These are phyloP conservation scores for Melinaea marsaeus DNA, from an alignment of 2,888 invertebrate species.

Conservation along the genomic window DNA sequence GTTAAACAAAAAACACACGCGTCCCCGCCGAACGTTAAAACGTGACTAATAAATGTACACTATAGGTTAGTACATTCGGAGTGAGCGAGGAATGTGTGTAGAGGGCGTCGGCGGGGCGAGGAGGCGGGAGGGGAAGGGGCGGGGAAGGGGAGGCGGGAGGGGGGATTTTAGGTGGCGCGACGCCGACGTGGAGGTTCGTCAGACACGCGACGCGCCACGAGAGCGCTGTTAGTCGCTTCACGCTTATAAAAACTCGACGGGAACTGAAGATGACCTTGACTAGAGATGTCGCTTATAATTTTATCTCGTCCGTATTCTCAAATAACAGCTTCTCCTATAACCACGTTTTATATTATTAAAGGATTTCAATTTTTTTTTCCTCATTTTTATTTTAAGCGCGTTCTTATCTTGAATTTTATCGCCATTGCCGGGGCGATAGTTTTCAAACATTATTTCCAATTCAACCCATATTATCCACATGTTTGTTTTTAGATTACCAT, in stretches of 20 bases:
- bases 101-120: conserved; percentile 51
- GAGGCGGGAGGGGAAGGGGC: conserved; percentile 41
- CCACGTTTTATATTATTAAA: no score
- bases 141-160: conserved; percentile 43
- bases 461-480: no score
- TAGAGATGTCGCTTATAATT: conserved; percentile 14
- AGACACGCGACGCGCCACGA: conserved; percentile 71
- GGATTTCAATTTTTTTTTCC: no score
- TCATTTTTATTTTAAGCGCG: no score
- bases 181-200: conserved; percentile 74
- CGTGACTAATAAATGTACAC: conserved; percentile 31
- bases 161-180: conserved; percentile 58
- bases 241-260: conserved; percentile 14
- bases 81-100: conserved; percentile 51
- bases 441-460: no score
- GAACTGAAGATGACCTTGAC: conserved; percentile 20
- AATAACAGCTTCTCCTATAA: neutral
- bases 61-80: conserved; percentile 30
- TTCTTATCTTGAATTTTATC: no score
- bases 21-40: conserved; percentile 15
- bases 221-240: conserved; percentile 19
- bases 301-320: neutral
- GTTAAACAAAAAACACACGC: conserved; percentile 12
- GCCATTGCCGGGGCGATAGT: no score
- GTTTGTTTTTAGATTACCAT: no score